Evolutionary conservation across 35 echinoderm and acorn worm species (phyloP).

Genomic region (Nesometra sesokonis): DNA sequence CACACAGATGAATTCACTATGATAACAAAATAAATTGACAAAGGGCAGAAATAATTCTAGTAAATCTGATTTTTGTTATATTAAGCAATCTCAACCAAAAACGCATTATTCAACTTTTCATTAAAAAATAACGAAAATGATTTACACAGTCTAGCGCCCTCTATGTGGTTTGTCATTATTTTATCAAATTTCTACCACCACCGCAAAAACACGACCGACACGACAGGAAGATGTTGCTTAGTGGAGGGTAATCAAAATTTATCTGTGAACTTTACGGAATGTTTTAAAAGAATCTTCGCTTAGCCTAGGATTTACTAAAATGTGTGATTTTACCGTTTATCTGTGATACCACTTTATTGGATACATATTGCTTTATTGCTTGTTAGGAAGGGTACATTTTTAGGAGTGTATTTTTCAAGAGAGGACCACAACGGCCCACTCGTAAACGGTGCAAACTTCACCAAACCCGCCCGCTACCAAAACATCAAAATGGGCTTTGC

Average conservation of each 20-base stretch:
- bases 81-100: too few relatives aligned
- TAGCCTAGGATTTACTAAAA: background rate
- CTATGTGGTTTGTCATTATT: background rate
- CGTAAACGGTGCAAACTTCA: background rate
- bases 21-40: too few relatives aligned
- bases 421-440: background rate
- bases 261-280: background rate
- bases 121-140: too few relatives aligned
- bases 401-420: background rate
- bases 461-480: background rate
- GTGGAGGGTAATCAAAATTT: background rate
- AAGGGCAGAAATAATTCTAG: too few relatives aligned
- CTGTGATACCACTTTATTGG: background rate
- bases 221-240: background rate
- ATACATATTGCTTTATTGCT: background rate
- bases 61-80: too few relatives aligned
- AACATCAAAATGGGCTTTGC: constrained; percentile 78
- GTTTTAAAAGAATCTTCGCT: background rate
- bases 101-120: too few relatives aligned
- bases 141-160: background rate
- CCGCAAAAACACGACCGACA: background rate
- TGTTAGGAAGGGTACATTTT: background rate
- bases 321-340: background rate
- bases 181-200: background rate
- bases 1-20: too few relatives aligned